Base-by-base conservation (phyloP, 2,797 vertebrate species). In the Sebastes glaucus region DNA sequence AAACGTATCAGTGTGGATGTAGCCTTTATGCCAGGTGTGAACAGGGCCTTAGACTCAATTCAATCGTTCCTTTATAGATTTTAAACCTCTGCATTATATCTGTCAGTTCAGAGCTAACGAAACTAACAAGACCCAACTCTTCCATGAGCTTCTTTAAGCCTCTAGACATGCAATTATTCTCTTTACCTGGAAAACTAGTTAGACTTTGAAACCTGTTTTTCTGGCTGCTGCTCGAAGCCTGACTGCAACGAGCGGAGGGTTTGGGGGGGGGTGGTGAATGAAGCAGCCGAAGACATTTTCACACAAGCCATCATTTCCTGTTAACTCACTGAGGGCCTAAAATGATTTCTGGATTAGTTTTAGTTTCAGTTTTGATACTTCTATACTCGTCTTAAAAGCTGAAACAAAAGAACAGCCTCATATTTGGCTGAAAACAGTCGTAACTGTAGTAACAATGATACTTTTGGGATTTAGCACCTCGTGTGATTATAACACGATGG, bases 171-270 rank as follows among this genome's bases (percentile, higher is more conserved):
- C 63, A 57, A 52, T 83, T 60, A 76, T 57, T 67, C 23, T 72
- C 77, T 74, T 59, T 9, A 77, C 64, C 28, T 28, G 66, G 28
- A 35, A 71, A 83, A 84, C 78, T 23, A 42, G 59, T 71, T 74
- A 1, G 18, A 80, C 64, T 79, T 52, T 69, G 20, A 67, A 88
- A 87, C 88, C 76, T 28, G 85, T 90, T 87, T 78, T 81, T 87
- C 87, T 60, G 33, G 84, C 69, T 85, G 2, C 71, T 11, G 73
- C 53, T 33, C 3, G 2, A 13, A 11, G 3, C 20, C 30, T 32
- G 28, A 38, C 42, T 49, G 63, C 55, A 69, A 5, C 49, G 13
- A 42, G 38, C 2, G 18, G 46, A 49, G 46, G 46, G 60, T 63
- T 63, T 35, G 23, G 16, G n/a, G 16, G 55, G 32, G 10, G 1